Percentiles rank a stretch among this genome's conserved stretches.
Evolutionary conservation across 1,140 invertebrate genomes (phyloP).

Genomic region (Achatina immaculata): DNA sequence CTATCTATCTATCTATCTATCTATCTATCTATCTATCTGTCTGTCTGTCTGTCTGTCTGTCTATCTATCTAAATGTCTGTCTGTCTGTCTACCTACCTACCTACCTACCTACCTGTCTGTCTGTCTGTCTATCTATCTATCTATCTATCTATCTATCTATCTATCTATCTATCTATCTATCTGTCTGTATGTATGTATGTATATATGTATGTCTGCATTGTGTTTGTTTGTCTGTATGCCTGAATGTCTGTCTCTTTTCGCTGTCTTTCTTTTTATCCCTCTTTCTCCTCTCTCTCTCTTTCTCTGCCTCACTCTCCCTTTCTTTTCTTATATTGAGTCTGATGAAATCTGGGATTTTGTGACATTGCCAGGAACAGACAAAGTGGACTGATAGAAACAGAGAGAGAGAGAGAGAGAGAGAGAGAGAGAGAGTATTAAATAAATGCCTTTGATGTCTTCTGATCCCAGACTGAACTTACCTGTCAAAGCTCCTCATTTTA

Average conservation of each 20-base stretch:
- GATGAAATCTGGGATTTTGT: background rate
- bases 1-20: conserved; percentile 14
- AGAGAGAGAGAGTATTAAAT: background rate
- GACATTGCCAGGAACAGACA: background rate
- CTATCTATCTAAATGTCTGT: too few species aligned
- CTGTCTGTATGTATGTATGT: too few species aligned
- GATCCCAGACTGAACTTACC: background rate
- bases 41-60: too few species aligned
- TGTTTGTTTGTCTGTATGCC: conserved; percentile 6
- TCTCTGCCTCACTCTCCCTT: conserved; percentile 6
- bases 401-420: background rate
- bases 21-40: too few species aligned
- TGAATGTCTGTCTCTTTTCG: background rate
- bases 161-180: too few species aligned
- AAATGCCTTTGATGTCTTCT: background rate
- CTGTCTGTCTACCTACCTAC: too few species aligned
- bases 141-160: conserved; percentile 14
- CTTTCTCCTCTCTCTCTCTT: conserved; percentile 3
- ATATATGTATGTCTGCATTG: too few species aligned
- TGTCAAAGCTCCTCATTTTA: too few species aligned
- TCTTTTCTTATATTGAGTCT: background rate
- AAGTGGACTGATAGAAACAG: too few species aligned
- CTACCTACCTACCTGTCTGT: too few species aligned
- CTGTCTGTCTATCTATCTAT: too few species aligned
- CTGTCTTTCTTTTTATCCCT: too few species aligned